Conservation (phyloP, 2,113 vertebrate species). For the Haliaeetus leucogaster region DNA sequence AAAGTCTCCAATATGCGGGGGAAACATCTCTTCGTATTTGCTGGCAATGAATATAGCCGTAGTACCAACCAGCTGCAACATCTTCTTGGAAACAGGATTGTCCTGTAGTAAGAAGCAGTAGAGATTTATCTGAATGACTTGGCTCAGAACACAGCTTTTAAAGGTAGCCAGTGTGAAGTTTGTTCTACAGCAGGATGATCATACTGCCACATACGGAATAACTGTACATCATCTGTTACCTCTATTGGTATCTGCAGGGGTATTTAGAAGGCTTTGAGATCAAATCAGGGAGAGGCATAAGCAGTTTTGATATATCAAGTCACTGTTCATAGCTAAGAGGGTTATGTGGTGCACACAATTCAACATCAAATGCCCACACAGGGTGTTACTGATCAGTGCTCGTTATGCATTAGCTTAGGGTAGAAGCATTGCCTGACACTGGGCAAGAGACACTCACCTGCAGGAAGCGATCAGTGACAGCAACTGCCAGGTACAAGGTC, state of each 20-base stretch:
- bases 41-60: constrained; percentile 87
- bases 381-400: not conserved
- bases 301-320: not conserved
- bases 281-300: not conserved
- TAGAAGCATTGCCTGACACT: not conserved
- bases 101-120: constrained; percentile 56
- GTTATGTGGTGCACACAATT: not conserved
- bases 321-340: not conserved
- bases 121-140: not conserved
- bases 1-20: constrained; percentile 78
- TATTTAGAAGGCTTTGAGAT: not conserved
- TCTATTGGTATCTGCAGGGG: not conserved
- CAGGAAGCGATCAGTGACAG: constrained; percentile 84
- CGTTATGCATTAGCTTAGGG: not conserved
- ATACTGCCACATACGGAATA: not conserved
- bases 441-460: constrained; percentile 69
- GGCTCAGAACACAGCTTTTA: not conserved
- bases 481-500: constrained; percentile 87
- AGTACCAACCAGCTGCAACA: constrained; percentile 84
- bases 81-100: constrained; percentile 77
- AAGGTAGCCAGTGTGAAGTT: not conserved
- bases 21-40: constrained; percentile 86
- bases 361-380: not conserved
- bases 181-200: not conserved
- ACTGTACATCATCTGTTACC: not conserved